These are phyloP conservation scores for Lichenostomus cassidix DNA, from an alignment of 2,113 vertebrate species.

Conservation along the genomic window DNA sequence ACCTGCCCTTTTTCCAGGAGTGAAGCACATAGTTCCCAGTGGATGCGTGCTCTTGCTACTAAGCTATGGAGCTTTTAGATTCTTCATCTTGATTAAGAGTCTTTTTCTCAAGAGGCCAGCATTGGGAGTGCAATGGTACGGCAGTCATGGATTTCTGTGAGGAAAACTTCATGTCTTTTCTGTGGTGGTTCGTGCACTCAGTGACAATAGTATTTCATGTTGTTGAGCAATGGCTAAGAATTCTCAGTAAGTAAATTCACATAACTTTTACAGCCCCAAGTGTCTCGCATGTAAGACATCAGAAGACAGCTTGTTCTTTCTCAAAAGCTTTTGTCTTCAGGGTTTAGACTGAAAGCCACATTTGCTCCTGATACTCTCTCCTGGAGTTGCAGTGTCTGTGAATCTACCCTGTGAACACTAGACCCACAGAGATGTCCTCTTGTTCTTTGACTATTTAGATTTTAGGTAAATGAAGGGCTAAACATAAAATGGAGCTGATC, in stretches of 20 bases:
- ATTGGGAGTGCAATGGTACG: background rate
- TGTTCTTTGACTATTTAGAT: background rate
- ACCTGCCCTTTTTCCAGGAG: constrained; percentile 22
- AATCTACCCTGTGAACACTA: background rate
- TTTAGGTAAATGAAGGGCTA: background rate
- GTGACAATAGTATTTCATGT: background rate
- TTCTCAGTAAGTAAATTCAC: background rate
- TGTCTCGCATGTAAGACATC: fast-evolving
- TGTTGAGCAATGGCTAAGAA: background rate
- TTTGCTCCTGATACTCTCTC: background rate
- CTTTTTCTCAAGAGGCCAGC: constrained; percentile 11
- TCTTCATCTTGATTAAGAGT: constrained; percentile 20
- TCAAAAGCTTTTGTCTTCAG: background rate
- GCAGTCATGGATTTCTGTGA: background rate
- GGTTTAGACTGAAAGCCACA: background rate
- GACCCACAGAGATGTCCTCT: background rate
- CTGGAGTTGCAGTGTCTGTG: background rate
- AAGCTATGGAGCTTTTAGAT: constrained; percentile 26
- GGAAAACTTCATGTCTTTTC: background rate
- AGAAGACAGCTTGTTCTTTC: background rate
- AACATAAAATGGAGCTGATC: background rate
- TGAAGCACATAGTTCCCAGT: constrained; percentile 9
- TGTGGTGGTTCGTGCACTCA: background rate
- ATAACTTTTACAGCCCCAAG: background rate
- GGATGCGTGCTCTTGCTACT: background rate